Percentiles rank a stretch among this genome's conserved stretches.
phyloP scores from a whole-genome alignment of 2,888 invertebrate species.

The Mesorhabditis spiculigera region DNA sequence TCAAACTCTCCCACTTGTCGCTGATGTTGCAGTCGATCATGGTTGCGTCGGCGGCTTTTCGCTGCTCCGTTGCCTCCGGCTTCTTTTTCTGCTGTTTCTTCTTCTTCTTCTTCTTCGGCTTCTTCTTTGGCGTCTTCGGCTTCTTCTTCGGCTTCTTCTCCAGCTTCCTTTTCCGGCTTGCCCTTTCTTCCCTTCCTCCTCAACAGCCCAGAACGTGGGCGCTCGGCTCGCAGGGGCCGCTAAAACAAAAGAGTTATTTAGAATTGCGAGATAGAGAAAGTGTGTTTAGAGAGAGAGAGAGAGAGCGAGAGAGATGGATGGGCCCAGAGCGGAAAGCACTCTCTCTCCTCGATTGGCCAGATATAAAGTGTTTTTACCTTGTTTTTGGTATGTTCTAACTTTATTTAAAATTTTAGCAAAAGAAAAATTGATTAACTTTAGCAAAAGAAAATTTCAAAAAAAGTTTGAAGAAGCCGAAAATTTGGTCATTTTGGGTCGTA shows the following conservation, averaged over 20 bases:
- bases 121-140: background rate
- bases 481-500: background rate
- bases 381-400: background rate
- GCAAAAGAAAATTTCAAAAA: background rate
- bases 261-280: no score
- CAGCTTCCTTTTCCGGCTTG: background rate
- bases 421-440: background rate
- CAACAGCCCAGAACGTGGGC: no score
- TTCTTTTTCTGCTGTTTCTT: background rate
- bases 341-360: no score
- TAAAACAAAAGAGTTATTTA: no score
- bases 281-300: no score
- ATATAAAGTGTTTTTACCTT: background rate
- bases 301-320: no score
- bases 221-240: no score
- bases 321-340: no score
- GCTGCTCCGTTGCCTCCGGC: background rate
- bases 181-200: background rate
- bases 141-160: background rate
- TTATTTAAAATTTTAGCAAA: background rate
- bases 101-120: background rate
- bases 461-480: background rate
- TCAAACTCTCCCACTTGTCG: no score
- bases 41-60: no score
- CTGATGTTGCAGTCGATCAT: no score